Base-by-base conservation (phyloP, 2,888 invertebrate genomes). In the Gymnocheta viridis region DNA sequence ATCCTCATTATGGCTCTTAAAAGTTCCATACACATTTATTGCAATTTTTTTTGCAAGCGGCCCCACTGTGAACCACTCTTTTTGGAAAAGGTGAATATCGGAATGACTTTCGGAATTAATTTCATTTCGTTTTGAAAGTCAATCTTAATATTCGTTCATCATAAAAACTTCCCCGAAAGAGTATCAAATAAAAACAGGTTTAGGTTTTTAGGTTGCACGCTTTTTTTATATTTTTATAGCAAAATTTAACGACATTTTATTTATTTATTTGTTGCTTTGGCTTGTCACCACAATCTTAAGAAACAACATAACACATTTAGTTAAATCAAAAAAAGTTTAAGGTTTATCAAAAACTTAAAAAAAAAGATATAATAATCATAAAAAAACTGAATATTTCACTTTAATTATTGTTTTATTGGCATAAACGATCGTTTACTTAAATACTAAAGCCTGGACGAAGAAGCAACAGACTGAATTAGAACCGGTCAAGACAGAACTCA, bases 391-490 rank as follows among this genome's bases (percentile, higher is more conserved):
- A 72, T 77, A 83, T 83, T 83, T 83, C 60, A 80, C 66, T 83
- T 72, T 81, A 84, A 81, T 84, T 56, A 72, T 73, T 44, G 35
- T 74, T 77, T 81, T 84, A 84, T 72, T 81, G 76, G 62, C 77
- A 66, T 81, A 73, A 81, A 81, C 58, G 84, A 67, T 73, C 72
- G 67, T 81, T 77, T 81, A 76, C 74, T 70, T 73, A 51, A 74
- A 79, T 62, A 74, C 69, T 74, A 44, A 78, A 27, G 17, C 9
- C 2, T 29, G 17, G 17, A 51, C 17, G 51, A 38, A 12, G 51
- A 38, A 12, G 17, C 14, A 51, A n/a, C 38, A 2, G 14, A 27
- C 7, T n/a, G 17, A 54, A 49, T 69, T 77, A 10, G 14, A 29
- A 38, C 10, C 49, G 47, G 4, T 29, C 19, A 19, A 35, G 19